Conservation (phyloP, 1,140 invertebrate species). For the Zaprionus inermis region DNA sequence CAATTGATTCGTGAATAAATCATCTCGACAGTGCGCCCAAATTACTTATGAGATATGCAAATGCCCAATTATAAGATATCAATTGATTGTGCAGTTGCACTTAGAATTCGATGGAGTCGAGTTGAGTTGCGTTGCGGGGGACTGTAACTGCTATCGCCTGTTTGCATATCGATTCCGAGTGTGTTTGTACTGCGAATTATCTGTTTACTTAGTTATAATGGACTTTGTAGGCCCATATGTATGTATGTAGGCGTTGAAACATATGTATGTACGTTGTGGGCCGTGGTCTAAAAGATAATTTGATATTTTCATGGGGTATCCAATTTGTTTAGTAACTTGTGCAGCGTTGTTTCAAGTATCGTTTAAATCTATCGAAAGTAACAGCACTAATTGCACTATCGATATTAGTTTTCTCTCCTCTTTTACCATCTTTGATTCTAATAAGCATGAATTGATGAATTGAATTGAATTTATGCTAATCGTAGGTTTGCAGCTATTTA, state of each 20-base stretch:
- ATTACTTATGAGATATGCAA: constrained; percentile 34
- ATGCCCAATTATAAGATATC: constrained; percentile 37
- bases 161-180: neutral
- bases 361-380: no score
- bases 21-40: constrained; percentile 13
- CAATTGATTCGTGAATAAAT: constrained; percentile 37
- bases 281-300: neutral
- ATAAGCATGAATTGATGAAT: no score
- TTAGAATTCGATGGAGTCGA: neutral
- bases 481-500: neutral
- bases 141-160: neutral
- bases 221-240: neutral
- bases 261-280: no score
- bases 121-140: neutral
- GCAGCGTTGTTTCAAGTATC: no score
- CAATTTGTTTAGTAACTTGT: no score
- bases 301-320: neutral
- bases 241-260: neutral
- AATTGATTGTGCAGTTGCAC: constrained; percentile 18
- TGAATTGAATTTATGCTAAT: neutral
- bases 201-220: constrained; percentile 1
- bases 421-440: no score
- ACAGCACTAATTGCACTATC: no score
- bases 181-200: neutral
- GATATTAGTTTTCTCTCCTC: no score